Evolutionary conservation across 2,113 vertebrate genomes (phyloP).

Genomic region (Laterallus jamaicensis): DNA sequence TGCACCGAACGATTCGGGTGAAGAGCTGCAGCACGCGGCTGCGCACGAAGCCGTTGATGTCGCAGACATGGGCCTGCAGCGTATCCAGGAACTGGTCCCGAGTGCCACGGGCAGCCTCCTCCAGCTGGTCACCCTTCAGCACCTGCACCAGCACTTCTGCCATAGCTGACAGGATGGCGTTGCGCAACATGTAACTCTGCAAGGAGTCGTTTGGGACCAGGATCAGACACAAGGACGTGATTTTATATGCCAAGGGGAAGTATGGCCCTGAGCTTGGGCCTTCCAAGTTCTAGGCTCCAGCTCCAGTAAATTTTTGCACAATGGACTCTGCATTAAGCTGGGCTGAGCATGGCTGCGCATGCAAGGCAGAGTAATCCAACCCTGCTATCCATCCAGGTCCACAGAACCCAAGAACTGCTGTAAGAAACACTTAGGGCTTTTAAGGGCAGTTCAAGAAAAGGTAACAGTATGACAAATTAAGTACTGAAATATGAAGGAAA

Average conservation of each 20-base stretch:
- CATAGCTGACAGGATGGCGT: slow-evolving; percentile 87
- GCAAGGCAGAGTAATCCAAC: not conserved
- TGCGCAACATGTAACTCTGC: slow-evolving; percentile 88
- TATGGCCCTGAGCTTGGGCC: not conserved
- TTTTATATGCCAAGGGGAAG: not conserved
- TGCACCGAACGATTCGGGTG: slow-evolving; percentile 86
- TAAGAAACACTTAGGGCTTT: not conserved
- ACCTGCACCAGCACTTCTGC: slow-evolving; percentile 87
- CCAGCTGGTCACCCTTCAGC: slow-evolving; percentile 86
- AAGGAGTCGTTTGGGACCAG: not conserved
- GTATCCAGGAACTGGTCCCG: slow-evolving; percentile 89
- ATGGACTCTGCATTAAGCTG: not conserved
- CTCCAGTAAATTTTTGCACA: not conserved
- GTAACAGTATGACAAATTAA: not conserved
- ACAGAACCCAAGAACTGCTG: not conserved
- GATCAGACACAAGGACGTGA: not conserved
- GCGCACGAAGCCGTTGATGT: slow-evolving; percentile 85
- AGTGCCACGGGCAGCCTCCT: slow-evolving; percentile 81
- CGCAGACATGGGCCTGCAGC: slow-evolving; percentile 88
- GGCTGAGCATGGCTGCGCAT: not conserved
- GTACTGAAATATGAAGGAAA: not conserved
- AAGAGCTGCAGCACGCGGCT: slow-evolving; percentile 90
- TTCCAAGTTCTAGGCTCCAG: not conserved
- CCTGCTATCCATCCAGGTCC: not conserved
- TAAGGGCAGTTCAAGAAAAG: not conserved